These are phyloP conservation scores for Drosophila algonquin DNA, from an alignment of 2,888 invertebrate genomes.

Conservation along the genomic window DNA sequence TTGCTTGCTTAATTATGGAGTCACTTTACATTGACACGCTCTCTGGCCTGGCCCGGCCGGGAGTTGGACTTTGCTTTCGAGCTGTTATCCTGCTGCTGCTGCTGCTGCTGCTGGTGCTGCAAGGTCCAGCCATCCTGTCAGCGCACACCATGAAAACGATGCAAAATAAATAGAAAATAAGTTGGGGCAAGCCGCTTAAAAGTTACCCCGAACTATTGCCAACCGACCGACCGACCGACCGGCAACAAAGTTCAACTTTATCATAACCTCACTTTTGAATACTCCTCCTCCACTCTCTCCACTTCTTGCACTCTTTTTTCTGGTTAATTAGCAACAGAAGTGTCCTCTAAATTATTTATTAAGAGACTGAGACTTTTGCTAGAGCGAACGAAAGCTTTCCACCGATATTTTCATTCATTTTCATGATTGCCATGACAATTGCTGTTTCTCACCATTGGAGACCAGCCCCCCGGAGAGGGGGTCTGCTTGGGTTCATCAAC, in stretches of 20 bases:
- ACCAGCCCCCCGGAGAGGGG: neutral
- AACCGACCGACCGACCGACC: slow-evolving; percentile 18
- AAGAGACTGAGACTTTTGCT: neutral
- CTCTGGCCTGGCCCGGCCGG: neutral
- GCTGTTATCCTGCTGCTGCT: too few species aligned
- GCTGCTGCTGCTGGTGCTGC: too few species aligned
- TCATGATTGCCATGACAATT: slow-evolving; percentile 36
- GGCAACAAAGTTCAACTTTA: slow-evolving; percentile 73
- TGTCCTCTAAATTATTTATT: slow-evolving; percentile 34
- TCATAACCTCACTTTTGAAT: slow-evolving; percentile 58
- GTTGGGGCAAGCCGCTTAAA: slow-evolving; percentile 68
- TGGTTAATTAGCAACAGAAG: slow-evolving; percentile 64
- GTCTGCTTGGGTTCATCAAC: slow-evolving; percentile 42
- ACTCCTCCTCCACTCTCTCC: neutral
- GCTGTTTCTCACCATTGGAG: neutral
- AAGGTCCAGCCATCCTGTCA: slow-evolving; percentile 1
- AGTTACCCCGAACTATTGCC: slow-evolving; percentile 71
- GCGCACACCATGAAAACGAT: slow-evolving; percentile 66
- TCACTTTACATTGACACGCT: slow-evolving; percentile 74
- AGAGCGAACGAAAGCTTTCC: neutral
- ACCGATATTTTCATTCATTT: neutral
- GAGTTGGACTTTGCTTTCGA: neutral
- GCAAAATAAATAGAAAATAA: slow-evolving; percentile 76
- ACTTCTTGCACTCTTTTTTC: slow-evolving; percentile 40
- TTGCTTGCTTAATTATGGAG: slow-evolving; percentile 74